Conservation (phyloP, 2,797 vertebrate genomes). For the Manis javanica region DNA sequence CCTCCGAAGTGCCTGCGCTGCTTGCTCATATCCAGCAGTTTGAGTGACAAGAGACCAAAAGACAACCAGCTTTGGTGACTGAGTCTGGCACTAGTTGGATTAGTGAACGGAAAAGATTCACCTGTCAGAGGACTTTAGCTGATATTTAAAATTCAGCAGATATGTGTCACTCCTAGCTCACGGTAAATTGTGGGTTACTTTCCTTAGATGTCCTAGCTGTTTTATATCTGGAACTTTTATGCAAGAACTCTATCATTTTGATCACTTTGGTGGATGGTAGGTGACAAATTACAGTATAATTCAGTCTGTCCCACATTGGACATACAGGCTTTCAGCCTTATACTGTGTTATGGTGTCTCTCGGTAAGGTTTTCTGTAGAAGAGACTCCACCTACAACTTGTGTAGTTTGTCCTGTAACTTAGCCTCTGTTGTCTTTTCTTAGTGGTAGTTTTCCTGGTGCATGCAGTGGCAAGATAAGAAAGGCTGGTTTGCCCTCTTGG, state of each 20-base stretch:
- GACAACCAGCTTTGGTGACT: rapidly evolving
- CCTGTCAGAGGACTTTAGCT: neutral
- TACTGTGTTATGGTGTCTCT: neutral
- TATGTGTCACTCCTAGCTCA: neutral
- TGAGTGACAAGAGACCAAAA: neutral
- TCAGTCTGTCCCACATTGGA: neutral
- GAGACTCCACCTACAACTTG: neutral
- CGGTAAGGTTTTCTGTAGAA: neutral
- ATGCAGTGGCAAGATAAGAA: neutral
- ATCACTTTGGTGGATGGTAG: neutral
- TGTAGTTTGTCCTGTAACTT: neutral
- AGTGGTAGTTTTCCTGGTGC: neutral
- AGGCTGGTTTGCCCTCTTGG: neutral
- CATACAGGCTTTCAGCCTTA: neutral
- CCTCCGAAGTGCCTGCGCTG: rapidly evolving
- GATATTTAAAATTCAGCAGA: neutral
- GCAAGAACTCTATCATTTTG: neutral
- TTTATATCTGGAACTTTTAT: neutral
- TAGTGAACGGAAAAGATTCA: neutral
- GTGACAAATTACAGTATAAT: neutral
- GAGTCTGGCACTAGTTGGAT: neutral
- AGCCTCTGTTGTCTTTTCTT: neutral
- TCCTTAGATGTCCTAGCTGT: neutral
- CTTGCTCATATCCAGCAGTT: neutral
- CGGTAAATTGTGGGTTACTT: neutral